Conservation (phyloP, 2,888 invertebrate genomes). For the Polyommatus icarus region DNA sequence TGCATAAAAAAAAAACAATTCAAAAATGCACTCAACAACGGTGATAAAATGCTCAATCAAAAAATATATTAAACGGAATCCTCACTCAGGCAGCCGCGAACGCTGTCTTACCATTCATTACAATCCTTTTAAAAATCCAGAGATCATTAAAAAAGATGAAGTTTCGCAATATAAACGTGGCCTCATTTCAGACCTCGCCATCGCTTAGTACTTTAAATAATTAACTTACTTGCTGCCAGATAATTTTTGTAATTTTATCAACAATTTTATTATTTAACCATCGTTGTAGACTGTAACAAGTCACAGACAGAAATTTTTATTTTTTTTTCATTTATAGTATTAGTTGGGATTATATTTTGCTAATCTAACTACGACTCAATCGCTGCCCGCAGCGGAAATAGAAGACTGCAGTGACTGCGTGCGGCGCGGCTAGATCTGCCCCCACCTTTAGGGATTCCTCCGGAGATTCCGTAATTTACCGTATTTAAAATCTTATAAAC, state of each 20-base stretch:
- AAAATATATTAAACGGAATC: background rate
- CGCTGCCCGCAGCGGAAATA: too few species aligned
- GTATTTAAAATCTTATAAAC: too few species aligned
- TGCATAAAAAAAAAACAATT: background rate
- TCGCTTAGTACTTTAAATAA: slow-evolving; percentile 11
- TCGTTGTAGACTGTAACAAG: background rate
- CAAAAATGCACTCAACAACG: background rate
- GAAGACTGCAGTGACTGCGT: too few species aligned
- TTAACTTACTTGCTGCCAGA: background rate
- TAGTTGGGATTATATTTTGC: too few species aligned
- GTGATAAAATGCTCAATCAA: background rate
- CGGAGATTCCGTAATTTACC: too few species aligned
- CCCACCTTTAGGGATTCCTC: too few species aligned
- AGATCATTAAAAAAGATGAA: background rate
- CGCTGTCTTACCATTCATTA: background rate
- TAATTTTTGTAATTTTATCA: background rate
- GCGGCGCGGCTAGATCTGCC: too few species aligned
- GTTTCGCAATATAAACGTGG: background rate
- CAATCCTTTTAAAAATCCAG: background rate
- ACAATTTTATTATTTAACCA: background rate
- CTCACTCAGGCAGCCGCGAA: background rate
- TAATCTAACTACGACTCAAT: too few species aligned
- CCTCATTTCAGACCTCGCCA: background rate
- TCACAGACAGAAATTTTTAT: too few species aligned
- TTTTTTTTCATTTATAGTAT: too few species aligned